Evolutionary conservation across 2,113 vertebrate species (phyloP).

Genomic region (Budorcas taxicolor): DNA sequence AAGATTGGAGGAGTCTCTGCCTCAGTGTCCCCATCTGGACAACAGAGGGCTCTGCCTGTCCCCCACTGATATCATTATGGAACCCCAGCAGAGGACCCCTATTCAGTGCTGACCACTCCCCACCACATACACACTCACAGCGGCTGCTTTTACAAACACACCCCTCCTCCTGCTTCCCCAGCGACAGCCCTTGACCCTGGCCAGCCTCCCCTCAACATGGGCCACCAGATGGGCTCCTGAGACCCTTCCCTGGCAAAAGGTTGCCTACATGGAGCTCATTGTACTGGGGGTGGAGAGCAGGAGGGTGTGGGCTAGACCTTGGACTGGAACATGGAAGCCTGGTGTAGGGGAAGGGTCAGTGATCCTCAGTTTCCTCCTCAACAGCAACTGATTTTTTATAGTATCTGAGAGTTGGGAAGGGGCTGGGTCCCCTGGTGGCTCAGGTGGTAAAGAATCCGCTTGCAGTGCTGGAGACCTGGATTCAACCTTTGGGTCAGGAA

Average conservation of each 20-base stretch:
- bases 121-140: not conserved
- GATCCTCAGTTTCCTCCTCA: conserved; percentile 46
- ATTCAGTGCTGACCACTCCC: conserved; percentile 47
- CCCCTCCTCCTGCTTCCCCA: conserved; percentile 39
- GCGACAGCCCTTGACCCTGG: conserved; percentile 65
- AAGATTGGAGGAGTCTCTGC: conserved; percentile 7
- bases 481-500: not conserved
- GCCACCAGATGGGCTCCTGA: conserved; percentile 68
- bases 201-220: conserved; percentile 6
- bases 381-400: not conserved
- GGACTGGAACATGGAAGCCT: not conserved
- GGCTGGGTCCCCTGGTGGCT: not conserved
- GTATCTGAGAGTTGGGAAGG: not conserved
- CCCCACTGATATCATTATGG: conserved; percentile 61
- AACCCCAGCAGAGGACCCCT: conserved; percentile 68
- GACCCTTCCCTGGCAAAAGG: conserved; percentile 31
- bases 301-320: not conserved
- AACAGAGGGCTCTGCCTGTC: conserved; percentile 41
- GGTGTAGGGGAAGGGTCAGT: not conserved
- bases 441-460: not conserved
- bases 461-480: not conserved
- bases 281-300: not conserved
- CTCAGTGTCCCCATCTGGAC: conserved; percentile 67
- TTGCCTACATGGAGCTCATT: conserved; percentile 18
- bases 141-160: conserved; percentile 63